These are phyloP conservation scores for Copsychus sechellarum DNA, from an alignment of 2,113 vertebrate genomes.

Conservation along the genomic window DNA sequence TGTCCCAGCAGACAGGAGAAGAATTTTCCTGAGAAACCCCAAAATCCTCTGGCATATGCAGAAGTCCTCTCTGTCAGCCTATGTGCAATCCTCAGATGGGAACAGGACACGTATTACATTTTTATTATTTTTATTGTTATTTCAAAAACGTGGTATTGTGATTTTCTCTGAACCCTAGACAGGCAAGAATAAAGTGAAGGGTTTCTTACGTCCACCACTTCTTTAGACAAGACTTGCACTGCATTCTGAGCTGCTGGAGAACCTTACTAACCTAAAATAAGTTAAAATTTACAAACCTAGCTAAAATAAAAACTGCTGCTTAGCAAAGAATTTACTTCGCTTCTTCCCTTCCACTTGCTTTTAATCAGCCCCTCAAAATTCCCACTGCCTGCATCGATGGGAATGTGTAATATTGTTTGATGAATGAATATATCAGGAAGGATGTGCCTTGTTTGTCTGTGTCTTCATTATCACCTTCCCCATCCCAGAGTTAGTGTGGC, in stretches of 20 bases:
- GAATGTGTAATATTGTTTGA: slow-evolving; percentile 37
- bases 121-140: neutral
- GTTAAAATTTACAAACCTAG: neutral
- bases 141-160: fast-evolving
- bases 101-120: neutral
- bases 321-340: neutral
- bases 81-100: fast-evolving
- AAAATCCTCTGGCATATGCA: neutral
- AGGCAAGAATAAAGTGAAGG: neutral
- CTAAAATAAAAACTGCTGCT: neutral
- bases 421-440: slow-evolving; percentile 55
- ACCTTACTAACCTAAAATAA: neutral
- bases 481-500: neutral
- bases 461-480: slow-evolving; percentile 49
- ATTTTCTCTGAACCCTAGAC: neutral
- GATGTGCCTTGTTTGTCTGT: slow-evolving; percentile 39
- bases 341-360: neutral
- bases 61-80: neutral
- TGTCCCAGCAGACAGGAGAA: neutral
- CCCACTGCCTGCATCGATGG: neutral
- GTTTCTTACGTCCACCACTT: neutral
- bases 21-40: neutral
- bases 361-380: neutral
- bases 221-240: neutral
- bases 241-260: neutral